These are phyloP conservation scores for Pimpla rufipes DNA, from an alignment of 2,888 invertebrate genomes.

Conservation along the genomic window DNA sequence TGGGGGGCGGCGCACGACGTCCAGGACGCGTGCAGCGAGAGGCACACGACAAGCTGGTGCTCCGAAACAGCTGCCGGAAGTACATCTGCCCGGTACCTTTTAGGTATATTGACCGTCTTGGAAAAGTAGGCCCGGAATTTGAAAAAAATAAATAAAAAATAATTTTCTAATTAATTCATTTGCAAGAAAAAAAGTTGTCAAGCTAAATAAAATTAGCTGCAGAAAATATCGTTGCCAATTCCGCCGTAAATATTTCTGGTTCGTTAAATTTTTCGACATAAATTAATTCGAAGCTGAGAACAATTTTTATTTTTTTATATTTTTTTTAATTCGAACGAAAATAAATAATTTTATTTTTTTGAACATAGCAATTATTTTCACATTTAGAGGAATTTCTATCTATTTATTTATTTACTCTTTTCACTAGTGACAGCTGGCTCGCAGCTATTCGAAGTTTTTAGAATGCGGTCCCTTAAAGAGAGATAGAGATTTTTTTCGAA, in stretches of 20 bases:
- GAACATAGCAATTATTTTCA: background rate
- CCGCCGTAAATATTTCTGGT: too few species aligned
- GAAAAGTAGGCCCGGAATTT: slow-evolving; percentile 52
- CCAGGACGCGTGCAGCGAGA: slow-evolving; percentile 80
- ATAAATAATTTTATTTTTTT: background rate
- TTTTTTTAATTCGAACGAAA: background rate
- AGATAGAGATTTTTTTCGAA: slow-evolving; percentile 66
- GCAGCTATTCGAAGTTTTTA: slow-evolving; percentile 27
- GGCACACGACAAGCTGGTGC: slow-evolving; percentile 77
- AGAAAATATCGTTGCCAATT: too few species aligned
- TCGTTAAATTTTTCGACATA: too few species aligned
- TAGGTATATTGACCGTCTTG: slow-evolving; percentile 57
- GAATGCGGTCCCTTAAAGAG: slow-evolving; percentile 24
- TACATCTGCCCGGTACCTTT: slow-evolving; percentile 79
- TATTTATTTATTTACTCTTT: background rate
- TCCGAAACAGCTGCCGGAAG: slow-evolving; percentile 83
- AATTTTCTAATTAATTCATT: background rate
- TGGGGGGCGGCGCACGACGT: slow-evolving; percentile 31
- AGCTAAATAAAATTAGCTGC: too few species aligned
- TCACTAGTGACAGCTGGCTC: slow-evolving; percentile 4
- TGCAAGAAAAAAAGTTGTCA: too few species aligned
- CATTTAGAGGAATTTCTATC: background rate
- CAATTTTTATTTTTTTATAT: background rate
- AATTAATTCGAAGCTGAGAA: too few species aligned
- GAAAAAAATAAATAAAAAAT: background rate